Evolutionary conservation across 2,888 invertebrate species (phyloP).

Genomic region (Apamea anceps): DNA sequence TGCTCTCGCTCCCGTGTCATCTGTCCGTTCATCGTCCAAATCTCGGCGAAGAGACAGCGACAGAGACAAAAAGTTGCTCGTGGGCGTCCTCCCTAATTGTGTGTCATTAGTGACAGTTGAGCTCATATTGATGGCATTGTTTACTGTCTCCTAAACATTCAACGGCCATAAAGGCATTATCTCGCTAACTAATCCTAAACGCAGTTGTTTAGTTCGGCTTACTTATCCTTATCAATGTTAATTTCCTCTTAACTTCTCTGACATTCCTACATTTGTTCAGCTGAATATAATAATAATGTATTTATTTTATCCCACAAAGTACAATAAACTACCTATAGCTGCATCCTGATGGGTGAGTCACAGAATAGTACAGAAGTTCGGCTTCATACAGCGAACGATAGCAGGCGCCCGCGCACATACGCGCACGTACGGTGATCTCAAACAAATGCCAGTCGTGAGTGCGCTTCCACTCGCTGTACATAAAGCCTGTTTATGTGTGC

Average conservation of each 20-base stretch:
- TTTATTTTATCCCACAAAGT: too few relatives aligned
- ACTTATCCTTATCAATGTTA: slow-evolving; percentile 10
- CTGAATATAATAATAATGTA: too few relatives aligned
- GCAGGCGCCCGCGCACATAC: too few relatives aligned
- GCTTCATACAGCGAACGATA: not conserved
- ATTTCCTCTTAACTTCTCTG: slow-evolving; percentile 12
- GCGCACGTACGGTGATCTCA: not conserved
- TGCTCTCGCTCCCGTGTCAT: too few relatives aligned
- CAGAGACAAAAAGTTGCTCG: too few relatives aligned
- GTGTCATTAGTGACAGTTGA: too few relatives aligned
- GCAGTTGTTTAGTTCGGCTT: not conserved
- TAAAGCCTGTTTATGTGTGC: not conserved
- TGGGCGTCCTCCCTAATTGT: too few relatives aligned
- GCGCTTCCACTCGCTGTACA: too few relatives aligned
- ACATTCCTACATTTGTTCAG: not conserved
- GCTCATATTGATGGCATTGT: not conserved
- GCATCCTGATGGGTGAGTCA: not conserved
- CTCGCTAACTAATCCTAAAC: not conserved
- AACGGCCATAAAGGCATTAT: not conserved
- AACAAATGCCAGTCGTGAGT: not conserved
- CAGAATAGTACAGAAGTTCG: not conserved
- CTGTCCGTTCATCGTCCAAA: too few relatives aligned
- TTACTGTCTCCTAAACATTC: not conserved
- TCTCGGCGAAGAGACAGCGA: too few relatives aligned
- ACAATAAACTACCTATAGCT: not conserved